These are phyloP conservation scores for Carcina quercana DNA, from an alignment of 2,888 invertebrate species.

Conservation along the genomic window DNA sequence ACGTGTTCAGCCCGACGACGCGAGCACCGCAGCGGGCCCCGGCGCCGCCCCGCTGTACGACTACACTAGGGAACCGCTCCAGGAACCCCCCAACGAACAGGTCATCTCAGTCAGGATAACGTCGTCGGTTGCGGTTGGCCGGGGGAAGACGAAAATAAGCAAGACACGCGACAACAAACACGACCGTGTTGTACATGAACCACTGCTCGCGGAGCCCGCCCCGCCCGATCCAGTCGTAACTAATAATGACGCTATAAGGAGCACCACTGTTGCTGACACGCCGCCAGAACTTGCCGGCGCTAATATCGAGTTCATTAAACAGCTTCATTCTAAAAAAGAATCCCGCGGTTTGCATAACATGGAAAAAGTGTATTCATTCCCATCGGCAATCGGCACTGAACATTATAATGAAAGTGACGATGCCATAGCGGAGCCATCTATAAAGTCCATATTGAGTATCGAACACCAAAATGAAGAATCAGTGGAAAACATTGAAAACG, in stretches of 20 bases:
- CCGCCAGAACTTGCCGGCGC: conserved; percentile 59
- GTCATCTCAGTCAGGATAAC: conserved; percentile 74
- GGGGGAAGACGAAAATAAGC: conserved; percentile 43
- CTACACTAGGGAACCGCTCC: conserved; percentile 30
- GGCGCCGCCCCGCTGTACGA: conserved; percentile 21
- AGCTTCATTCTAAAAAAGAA: conserved; percentile 58
- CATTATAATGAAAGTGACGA: conserved; percentile 34
- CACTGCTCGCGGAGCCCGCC: conserved; percentile 8
- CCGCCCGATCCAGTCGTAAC: conserved; percentile 19
- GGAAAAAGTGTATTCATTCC: conserved; percentile 56
- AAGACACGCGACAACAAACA: conserved; percentile 14
- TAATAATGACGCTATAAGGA: conserved; percentile 21
- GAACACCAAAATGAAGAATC: conserved; percentile 24
- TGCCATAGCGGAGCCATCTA: conserved; percentile 43
- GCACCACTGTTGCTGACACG: background rate
- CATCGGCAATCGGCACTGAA: conserved; percentile 66
- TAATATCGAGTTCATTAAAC: conserved; percentile 65
- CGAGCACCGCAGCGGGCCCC: conserved; percentile 20
- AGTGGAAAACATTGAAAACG: conserved; percentile 32
- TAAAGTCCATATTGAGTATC: conserved; percentile 32
- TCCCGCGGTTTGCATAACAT: conserved; percentile 34
- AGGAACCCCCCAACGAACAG: conserved; percentile 46
- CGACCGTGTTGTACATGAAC: conserved; percentile 8
- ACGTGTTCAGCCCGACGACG: conserved; percentile 26
- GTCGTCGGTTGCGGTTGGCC: conserved; percentile 74